These are phyloP conservation scores for Oasisia sp. DNA, from an alignment of 2,888 invertebrate species.

Conservation along the genomic window DNA sequence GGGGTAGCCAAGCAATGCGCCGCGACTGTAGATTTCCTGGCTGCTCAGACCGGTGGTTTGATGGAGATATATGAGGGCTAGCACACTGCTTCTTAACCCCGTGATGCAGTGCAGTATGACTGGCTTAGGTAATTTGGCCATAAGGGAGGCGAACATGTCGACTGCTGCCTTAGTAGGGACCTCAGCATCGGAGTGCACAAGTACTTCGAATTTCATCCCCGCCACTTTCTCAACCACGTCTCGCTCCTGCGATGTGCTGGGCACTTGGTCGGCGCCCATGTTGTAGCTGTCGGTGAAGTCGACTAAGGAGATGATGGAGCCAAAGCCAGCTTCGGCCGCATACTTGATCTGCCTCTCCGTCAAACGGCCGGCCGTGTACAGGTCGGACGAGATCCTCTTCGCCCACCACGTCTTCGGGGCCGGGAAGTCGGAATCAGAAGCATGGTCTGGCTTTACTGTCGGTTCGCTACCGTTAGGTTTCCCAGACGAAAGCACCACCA, in stretches of 20 bases:
- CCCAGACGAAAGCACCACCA: no score
- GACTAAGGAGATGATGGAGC: conserved; percentile 52
- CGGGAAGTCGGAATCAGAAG: neutral
- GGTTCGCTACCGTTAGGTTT: no score
- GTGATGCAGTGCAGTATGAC: neutral
- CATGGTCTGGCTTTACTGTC: no score
- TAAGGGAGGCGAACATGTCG: neutral
- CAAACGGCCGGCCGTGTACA: conserved; percentile 52
- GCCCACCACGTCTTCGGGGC: conserved; percentile 55
- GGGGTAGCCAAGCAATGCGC: conserved; percentile 38
- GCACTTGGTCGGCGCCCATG: neutral
- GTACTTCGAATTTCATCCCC: neutral
- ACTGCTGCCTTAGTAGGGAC: neutral
- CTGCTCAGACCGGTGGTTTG: neutral
- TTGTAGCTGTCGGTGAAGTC: conserved; percentile 37
- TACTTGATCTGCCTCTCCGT: conserved; percentile 56
- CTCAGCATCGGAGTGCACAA: neutral
- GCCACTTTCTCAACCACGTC: neutral
- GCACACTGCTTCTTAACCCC: neutral
- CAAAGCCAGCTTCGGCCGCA: conserved; percentile 55
- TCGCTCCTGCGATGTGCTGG: neutral
- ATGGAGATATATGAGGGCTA: neutral
- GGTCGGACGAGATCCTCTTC: conserved; percentile 53
- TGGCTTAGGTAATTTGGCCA: neutral
- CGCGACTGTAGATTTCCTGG: neutral